A percentile compares a stretch with the other conserved stretches of the same genome.
These are phyloP conservation scores for Euura saliciscinereae DNA, from an alignment of 1,140 invertebrate species.

Conservation along the genomic window DNA sequence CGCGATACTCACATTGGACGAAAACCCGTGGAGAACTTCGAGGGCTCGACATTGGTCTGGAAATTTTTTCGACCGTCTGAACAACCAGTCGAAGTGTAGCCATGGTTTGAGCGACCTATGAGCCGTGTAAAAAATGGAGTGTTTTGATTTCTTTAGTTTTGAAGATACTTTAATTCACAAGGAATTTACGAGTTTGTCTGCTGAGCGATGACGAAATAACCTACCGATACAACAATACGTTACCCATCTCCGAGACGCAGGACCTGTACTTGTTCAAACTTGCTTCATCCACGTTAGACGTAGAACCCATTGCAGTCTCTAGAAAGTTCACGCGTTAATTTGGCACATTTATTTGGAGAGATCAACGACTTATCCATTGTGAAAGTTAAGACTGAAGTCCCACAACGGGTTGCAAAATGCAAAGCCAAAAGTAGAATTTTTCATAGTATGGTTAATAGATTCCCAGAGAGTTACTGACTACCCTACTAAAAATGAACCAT, in stretches of 20 bases:
- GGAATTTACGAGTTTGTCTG: no score
- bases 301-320: slow-evolving; percentile 41
- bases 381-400: no score
- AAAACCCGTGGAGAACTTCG: slow-evolving; percentile 18
- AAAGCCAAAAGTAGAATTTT: no score
- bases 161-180: no score
- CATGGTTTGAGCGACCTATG: slow-evolving; percentile 12
- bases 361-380: no score
- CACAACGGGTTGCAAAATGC: no score
- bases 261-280: slow-evolving; percentile 38
- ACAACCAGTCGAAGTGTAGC: slow-evolving; percentile 16
- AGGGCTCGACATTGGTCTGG: slow-evolving; percentile 15
- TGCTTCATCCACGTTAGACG: slow-evolving; percentile 28
- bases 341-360: no score
- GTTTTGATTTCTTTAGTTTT: no score
- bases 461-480: no score
- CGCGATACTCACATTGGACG: slow-evolving; percentile 14
- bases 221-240: slow-evolving; percentile 28
- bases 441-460: no score
- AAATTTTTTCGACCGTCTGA: slow-evolving; percentile 6
- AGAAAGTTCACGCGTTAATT: slow-evolving; percentile 53
- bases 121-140: no score
- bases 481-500: no score
- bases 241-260: slow-evolving; percentile 29
- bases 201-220: slow-evolving; percentile 11